These are phyloP conservation scores for Sycophaga agraensis DNA, from an alignment of 1,140 invertebrate species.

Conservation along the genomic window DNA sequence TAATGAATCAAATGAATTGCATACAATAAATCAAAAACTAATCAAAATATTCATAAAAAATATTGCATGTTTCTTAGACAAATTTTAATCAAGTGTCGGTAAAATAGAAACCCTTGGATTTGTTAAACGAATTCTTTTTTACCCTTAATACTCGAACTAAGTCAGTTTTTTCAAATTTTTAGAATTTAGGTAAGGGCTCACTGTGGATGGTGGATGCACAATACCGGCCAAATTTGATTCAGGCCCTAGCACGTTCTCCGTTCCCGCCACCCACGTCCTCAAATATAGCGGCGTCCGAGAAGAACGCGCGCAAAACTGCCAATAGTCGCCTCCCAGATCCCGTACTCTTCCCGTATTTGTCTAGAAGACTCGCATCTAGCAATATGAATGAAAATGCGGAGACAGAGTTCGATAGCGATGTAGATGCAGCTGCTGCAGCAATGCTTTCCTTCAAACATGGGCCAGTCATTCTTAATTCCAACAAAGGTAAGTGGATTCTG, in stretches of 20 bases:
- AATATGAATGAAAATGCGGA: conserved; percentile 52
- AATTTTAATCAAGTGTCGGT: too few relatives aligned
- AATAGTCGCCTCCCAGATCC: conserved; percentile 64
- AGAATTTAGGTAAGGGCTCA: conserved; percentile 92
- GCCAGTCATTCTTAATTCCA: conserved; percentile 57
- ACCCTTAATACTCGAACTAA: too few relatives aligned
- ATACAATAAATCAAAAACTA: too few relatives aligned
- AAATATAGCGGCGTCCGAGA: conserved; percentile 43
- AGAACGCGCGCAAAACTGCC: neutral
- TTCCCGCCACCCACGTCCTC: conserved; percentile 70
- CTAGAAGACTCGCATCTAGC: conserved; percentile 66
- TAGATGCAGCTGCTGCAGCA: conserved; percentile 77
- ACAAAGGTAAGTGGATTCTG: conserved; percentile 49
- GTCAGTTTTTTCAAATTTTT: too few relatives aligned
- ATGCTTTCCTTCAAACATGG: conserved; percentile 81
- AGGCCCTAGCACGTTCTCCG: conserved; percentile 80
- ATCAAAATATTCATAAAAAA: too few relatives aligned
- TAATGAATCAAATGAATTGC: too few relatives aligned
- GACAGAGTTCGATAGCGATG: conserved; percentile 64
- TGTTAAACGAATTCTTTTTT: too few relatives aligned
- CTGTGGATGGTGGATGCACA: conserved; percentile 93
- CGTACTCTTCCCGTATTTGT: conserved; percentile 77
- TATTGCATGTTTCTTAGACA: too few relatives aligned
- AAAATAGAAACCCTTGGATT: too few relatives aligned
- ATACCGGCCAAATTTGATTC: conserved; percentile 80